Conservation (phyloP, 37 sponge, comb jelly and placozoan genomes). For the Spongilla lacustris region DNA sequence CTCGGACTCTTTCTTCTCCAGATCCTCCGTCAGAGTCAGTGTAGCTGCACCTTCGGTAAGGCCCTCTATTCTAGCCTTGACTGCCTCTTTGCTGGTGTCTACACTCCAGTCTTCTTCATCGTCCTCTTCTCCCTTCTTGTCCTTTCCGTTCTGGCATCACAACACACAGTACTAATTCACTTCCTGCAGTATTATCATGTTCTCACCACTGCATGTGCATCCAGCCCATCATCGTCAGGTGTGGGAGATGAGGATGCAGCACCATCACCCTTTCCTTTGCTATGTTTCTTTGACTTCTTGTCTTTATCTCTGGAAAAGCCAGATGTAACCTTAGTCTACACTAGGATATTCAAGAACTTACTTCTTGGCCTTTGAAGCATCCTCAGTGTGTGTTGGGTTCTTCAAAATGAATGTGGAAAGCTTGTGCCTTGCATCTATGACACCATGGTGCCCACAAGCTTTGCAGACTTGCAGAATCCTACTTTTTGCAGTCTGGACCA, state of each 20-base stretch:
- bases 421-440: constrained; percentile 81
- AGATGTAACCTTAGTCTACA: not conserved
- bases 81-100: constrained; percentile 85
- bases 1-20: constrained; percentile 70
- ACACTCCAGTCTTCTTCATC: constrained; percentile 91
- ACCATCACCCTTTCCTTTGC: not conserved
- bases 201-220: not conserved
- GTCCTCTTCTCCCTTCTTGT: constrained; percentile 22
- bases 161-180: not conserved
- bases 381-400: constrained; percentile 78
- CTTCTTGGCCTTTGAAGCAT: constrained; percentile 66
- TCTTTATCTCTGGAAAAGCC: not conserved
- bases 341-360: constrained; percentile 3
- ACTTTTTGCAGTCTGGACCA: constrained; percentile 66
- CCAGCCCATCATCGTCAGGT: not conserved
- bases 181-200: too few species aligned
- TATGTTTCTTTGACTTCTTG: not conserved
- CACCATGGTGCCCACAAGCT: constrained; percentile 90
- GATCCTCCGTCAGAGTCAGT: constrained; percentile 68
- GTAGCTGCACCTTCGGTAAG: constrained; percentile 58
- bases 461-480: constrained; percentile 79
- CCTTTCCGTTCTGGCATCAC: not conserved
- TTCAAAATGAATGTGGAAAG: constrained; percentile 92
- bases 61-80: constrained; percentile 72
- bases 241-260: not conserved